Evolutionary conservation across 1,140 invertebrate species (phyloP).

Genomic region (Psix sp.): DNA sequence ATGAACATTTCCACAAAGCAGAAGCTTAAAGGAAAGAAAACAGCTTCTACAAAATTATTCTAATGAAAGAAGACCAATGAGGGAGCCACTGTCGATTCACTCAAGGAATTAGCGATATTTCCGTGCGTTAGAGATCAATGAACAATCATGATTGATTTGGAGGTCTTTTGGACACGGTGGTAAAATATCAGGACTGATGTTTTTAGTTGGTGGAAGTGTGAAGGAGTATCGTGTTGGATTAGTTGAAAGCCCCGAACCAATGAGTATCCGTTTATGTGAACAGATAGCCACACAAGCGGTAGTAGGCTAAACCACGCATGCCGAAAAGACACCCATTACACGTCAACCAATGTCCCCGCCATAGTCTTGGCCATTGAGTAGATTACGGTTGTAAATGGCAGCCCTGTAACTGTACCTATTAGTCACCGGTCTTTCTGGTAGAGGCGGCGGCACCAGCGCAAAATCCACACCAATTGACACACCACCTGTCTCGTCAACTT

Average conservation of each 20-base stretch:
- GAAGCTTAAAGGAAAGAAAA: no score
- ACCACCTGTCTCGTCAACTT: constrained; percentile 85
- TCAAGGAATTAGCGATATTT: constrained; percentile 40
- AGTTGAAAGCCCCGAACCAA: constrained; percentile 67
- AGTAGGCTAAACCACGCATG: constrained; percentile 83
- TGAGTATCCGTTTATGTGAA: constrained; percentile 53
- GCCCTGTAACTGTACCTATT: constrained; percentile 91
- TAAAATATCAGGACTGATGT: constrained; percentile 59
- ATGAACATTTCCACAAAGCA: no score
- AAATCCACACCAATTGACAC: constrained; percentile 73
- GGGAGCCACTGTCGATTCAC: constrained; percentile 44
- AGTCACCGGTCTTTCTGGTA: constrained; percentile 78
- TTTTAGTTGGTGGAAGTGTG: constrained; percentile 1
- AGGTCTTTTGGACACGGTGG: constrained; percentile 56
- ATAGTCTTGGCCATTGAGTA: constrained; percentile 77
- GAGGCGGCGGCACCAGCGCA: constrained; percentile 73
- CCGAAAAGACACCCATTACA: constrained; percentile 86
- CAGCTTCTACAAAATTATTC: constrained; percentile 6
- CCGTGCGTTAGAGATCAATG: constrained; percentile 19
- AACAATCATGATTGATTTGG: constrained; percentile 60
- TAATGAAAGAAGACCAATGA: not conserved
- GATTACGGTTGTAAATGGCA: constrained; percentile 82
- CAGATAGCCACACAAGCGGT: constrained; percentile 59
- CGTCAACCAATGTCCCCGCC: constrained; percentile 85
- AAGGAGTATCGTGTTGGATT: constrained; percentile 61